phyloP scores from a whole-genome alignment of 2,797 vertebrate species.

The Microcaecilia unicolor region DNA sequence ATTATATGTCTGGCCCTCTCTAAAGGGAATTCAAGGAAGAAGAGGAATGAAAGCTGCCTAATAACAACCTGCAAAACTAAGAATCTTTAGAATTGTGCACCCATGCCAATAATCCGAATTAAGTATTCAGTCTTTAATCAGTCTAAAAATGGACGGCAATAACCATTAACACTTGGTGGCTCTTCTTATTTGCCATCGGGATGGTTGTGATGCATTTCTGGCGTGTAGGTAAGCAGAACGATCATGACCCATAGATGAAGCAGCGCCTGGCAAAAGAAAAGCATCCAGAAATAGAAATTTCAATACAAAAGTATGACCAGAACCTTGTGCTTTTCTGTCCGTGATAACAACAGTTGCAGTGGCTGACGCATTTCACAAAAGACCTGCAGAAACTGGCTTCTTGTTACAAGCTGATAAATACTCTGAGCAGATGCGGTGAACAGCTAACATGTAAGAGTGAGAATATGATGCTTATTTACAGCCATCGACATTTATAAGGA shows the following conservation, averaged over 20 bases:
- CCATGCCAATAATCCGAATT: too few species aligned
- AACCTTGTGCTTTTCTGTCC: too few species aligned
- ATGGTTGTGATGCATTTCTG: constrained; percentile 79
- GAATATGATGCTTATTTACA: too few species aligned
- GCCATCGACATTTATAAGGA: too few species aligned
- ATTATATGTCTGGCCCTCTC: constrained; percentile 9
- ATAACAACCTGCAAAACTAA: constrained; percentile 25
- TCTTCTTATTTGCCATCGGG: constrained; percentile 67
- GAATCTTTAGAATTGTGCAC: too few species aligned
- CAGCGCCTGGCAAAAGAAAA: constrained; percentile 60
- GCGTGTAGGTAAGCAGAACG: constrained; percentile 90
- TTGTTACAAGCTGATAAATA: too few species aligned
- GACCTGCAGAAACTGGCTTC: not conserved
- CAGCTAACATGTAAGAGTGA: too few species aligned
- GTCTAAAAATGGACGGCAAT: not conserved
- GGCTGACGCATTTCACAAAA: not conserved
- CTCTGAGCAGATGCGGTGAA: too few species aligned
- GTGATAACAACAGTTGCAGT: too few species aligned
- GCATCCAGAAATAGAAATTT: constrained; percentile 2
- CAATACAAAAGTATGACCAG: too few species aligned
- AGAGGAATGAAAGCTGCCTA: constrained; percentile 3
- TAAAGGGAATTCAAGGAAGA: constrained; percentile 10
- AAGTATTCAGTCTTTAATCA: constrained; percentile 1
- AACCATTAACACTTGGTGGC: not conserved
- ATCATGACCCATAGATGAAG: constrained; percentile 98